These are phyloP conservation scores for Pangasius macronema DNA, from an alignment of 2,797 vertebrate genomes.

Conservation along the genomic window DNA sequence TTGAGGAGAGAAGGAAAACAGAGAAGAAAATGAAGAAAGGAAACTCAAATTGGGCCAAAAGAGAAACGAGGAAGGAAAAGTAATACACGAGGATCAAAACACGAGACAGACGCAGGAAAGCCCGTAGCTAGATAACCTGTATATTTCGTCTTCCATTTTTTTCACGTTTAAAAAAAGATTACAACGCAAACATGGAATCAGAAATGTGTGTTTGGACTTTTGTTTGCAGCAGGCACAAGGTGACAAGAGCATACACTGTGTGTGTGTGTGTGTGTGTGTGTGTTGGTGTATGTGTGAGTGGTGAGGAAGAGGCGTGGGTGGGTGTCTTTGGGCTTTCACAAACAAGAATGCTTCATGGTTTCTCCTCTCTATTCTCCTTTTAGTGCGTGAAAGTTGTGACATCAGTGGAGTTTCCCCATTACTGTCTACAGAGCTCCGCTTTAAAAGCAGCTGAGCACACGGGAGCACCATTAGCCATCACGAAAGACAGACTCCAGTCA, in stretches of 20 bases:
- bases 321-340: slow-evolving; percentile 30
- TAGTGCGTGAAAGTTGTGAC: slow-evolving; percentile 57
- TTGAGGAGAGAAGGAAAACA: not conserved
- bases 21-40: not conserved
- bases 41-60: not conserved
- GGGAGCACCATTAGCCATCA: not conserved
- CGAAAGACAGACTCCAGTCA: not conserved
- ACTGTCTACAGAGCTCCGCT: not conserved
- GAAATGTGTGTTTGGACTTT: too few relatives aligned
- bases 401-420: slow-evolving; percentile 75
- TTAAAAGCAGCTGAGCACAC: not conserved
- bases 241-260: not conserved
- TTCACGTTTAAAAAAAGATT: not conserved
- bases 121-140: not conserved
- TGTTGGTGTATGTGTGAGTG: slow-evolving; percentile 12
- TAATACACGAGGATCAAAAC: not conserved
- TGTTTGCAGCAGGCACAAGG: not conserved
- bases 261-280: slow-evolving; percentile 6
- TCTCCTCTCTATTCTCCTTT: slow-evolving; percentile 46
- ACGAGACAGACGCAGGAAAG: not conserved
- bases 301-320: slow-evolving; percentile 4
- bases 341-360: slow-evolving; percentile 38
- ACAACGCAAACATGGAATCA: not conserved
- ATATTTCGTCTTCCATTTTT: not conserved
- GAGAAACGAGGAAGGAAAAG: slow-evolving; percentile 30